Evolutionary conservation across 64 coral and sea anemone genomes (phyloP), one percentile per base, ranked within the genome.

Genomic region (Stichodactyla mertensii): DNA sequence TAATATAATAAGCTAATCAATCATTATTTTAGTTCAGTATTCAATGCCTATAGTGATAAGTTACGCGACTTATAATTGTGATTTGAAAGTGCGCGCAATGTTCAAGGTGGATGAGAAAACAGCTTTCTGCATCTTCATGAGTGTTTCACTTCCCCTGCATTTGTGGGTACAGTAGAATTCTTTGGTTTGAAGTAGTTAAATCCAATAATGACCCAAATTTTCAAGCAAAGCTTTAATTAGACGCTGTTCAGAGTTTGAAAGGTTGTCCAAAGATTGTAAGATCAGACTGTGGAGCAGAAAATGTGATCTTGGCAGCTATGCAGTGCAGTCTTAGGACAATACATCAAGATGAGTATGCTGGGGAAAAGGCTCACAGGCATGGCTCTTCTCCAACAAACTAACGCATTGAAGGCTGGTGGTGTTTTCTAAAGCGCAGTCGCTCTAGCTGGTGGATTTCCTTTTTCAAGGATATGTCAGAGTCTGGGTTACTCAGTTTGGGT

Each of bases 171-270:
- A 87, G 62, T 52, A 20, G 60, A 71, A 87, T 87, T 28, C 8
- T 87, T 52, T 87, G 85, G 85, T 23, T 87, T 6, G 60, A 52
- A 74, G 52, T 84, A 22, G 83, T 57, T 0, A 52, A 55, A 55
- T 84, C 83, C 4, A 87, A 87, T 62, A 87, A 87, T 74, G 51
- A 87, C 22, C 85, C 85, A 87, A 87, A 71, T n/a, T 3, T 87
- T n/a, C 20, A 16, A 52, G 85, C 60, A 1, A 54, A 12, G 16
- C 51, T 87, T 11, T 87, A 71, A 16, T 71, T 87, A 51, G 61
- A 87, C 24, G 7, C 26, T 52, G 61, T 87, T 24, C 26, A 56
- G 66, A 62, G 66, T 27, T 13, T 87, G 4, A 62, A 67, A 16
- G 86, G 86, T 52, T 87, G 86, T 51, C 86, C 86, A 51, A 77